Evolutionary conservation across 2,797 vertebrate species (phyloP), one percentile per base, ranked within the genome.

Genomic region (Coccyzus lansbergi): DNA sequence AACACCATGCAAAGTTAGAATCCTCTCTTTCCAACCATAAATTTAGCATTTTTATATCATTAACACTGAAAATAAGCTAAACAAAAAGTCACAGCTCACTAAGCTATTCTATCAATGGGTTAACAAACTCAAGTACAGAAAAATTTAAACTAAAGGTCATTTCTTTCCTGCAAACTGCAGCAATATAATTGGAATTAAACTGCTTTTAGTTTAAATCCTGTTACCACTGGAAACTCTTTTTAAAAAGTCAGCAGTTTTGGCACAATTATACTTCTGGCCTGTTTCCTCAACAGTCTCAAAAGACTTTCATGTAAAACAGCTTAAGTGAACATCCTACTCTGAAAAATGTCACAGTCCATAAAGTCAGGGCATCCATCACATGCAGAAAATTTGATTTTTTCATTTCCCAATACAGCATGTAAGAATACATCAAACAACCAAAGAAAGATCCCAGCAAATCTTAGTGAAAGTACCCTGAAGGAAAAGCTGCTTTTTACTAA

Each of bases 251-350:
- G 86, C 92, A 95, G 56, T 87, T 92, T 92, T 82, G 79, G 44
- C 75, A 87, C 88, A 97, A 93, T 96, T 96, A 63, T 81, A 94
- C 90, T 97, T 92, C 83, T 82, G 91, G 63, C 78, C 89, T 79
- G 77, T 86, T 97, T 97, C 96, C 97, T 98, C 93, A 89, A 78
- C 68, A 86, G 88, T 93, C 96, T 95, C 94, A 72, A 89, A 88
- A 96, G 77, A 67, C 85, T 52, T 95, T 91, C 93, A 96, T 93
- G 79, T 94, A 96, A 94, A 96, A 97, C 65, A 96, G 86, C 48
- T 91, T 84, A 94, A 92, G 18, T 64, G 96, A 85, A 92, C 85
- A 91, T 90, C 79, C 56, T 51, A 44, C 42, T 67, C 44, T 31
- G 31, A 38, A 83, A 77, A 83, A 91, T 38, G 77, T 36, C 59